phyloP scores from a whole-genome alignment of 2,888 invertebrate species.

The Cremastobaeus sp. region DNA sequence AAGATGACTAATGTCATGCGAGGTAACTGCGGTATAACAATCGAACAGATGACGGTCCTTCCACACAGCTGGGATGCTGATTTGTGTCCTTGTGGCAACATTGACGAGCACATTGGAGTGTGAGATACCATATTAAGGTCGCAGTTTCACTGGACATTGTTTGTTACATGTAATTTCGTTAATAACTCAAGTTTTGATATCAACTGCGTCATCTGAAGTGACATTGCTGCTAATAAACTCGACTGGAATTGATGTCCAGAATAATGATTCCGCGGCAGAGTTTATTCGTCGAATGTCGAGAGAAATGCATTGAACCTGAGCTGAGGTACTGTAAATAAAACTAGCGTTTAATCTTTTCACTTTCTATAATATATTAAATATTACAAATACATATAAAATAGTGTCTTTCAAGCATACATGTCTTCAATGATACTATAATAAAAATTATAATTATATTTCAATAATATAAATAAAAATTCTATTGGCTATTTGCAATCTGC shows the following conservation, averaged over 20 bases:
- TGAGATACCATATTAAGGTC: conserved; percentile 25
- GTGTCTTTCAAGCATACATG: conserved; percentile 15
- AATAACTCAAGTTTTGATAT: conserved; percentile 11
- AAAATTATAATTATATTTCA: too few species aligned
- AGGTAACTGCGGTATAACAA: conserved; percentile 22
- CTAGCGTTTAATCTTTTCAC: conserved; percentile 2
- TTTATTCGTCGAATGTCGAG: too few species aligned
- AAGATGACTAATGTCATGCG: conserved; percentile 25
- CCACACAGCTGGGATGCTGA: conserved; percentile 18
- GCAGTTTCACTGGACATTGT: conserved; percentile 25
- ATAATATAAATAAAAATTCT: conserved; percentile 9
- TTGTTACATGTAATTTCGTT: conserved; percentile 16
- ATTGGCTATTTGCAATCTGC: not conserved
- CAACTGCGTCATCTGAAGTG: not conserved
- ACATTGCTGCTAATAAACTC: conserved; percentile 14
- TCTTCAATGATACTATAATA: too few species aligned
- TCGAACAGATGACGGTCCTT: conserved; percentile 22
- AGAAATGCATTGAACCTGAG: too few species aligned
- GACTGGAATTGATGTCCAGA: not conserved
- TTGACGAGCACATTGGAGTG: conserved; percentile 20
- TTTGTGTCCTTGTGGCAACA: conserved; percentile 31
- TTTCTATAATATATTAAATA: conserved; percentile 36
- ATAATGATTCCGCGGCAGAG: not conserved
- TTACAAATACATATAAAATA: conserved; percentile 43
- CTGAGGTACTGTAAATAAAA: not conserved